phyloP scores from a whole-genome alignment of 2,888 invertebrate genomes.

The Mythimna loreyi region DNA sequence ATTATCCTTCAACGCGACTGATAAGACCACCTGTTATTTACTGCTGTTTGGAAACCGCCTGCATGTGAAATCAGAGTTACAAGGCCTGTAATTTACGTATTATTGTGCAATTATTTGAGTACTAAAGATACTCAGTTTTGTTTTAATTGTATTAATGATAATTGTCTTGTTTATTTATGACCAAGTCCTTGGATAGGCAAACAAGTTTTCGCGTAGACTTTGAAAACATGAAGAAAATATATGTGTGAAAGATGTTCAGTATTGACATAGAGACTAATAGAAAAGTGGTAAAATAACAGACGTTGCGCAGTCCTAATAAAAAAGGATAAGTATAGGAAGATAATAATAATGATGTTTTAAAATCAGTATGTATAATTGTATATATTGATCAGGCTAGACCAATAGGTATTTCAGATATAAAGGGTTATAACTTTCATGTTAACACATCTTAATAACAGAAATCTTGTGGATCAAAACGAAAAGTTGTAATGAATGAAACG shows the following conservation, averaged over 20 bases:
- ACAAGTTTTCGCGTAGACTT: neutral
- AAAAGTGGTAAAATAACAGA: neutral
- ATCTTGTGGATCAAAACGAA: neutral
- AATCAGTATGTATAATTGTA: neutral
- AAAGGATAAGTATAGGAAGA: neutral
- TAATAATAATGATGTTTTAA: neutral
- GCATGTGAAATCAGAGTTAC: constrained; percentile 57
- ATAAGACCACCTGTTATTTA: constrained; percentile 43
- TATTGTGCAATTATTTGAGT: constrained; percentile 55
- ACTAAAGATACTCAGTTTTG: constrained; percentile 36
- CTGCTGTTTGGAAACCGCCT: constrained; percentile 47
- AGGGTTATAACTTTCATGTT: no score
- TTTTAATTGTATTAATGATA: constrained; percentile 24
- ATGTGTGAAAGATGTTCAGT: neutral
- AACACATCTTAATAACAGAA: no score
- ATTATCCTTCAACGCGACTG: constrained; percentile 40
- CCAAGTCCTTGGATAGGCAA: neutral
- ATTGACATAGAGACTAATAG: neutral
- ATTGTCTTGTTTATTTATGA: constrained; percentile 14
- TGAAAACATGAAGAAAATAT: neutral
- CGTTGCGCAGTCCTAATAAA: neutral
- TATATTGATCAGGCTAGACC: no score
- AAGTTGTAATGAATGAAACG: constrained; percentile 16
- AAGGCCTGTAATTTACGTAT: constrained; percentile 43
- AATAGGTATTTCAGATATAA: neutral